Evolutionary conservation across 1,140 invertebrate species (phyloP), one percentile per base, ranked within the genome.

Genomic region (Drosophila kohkoa): DNA sequence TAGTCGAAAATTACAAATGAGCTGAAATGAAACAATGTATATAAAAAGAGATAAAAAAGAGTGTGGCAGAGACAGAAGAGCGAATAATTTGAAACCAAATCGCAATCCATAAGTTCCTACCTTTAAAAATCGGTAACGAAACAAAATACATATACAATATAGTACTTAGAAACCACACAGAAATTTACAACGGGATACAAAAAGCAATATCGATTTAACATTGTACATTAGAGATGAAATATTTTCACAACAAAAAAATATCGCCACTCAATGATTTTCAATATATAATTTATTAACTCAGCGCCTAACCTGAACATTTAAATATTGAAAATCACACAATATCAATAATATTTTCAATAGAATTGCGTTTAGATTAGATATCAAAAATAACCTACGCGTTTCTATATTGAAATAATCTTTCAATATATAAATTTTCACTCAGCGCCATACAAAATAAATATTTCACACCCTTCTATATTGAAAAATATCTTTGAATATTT

Each of bases 1-100:
- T 73, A 60, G 67, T 64, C 55, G 32, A 63, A 62, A 71, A 52
- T 64, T 51, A 38, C 16, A 38, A 52, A 68, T 68, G 66, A 60
- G 55, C 66, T 60, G 30, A 35, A 52, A 51, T n/a, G 7, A 0
- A 41, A 7, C 28, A n/a, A 3, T 32, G 5, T 32, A 7, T 32
- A 30, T 54, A 51, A 28, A 49, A 10, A 49, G 16, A 49, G 15
- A 38, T 13, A 7, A 11, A 38, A 16, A 10, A 30, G 46, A 52
- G 65, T 68, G 55, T 46, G 64, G 46, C 51, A 16, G 41, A 13
- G 11, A 57, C 5, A 41, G 54, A 57, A 2, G 4, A 57, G 20
- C 13, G 8, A 41, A 57, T 16, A 15, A 64, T 52, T 63, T 63
- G 20, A 43, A 43, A 43, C 28, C 16, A 49, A 69, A 60, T 32